Percentiles rank a stretch among this genome's conserved stretches.
phyloP scores from a whole-genome alignment of 2,113 vertebrate genomes.

The Phrynocephalus versicolor region DNA sequence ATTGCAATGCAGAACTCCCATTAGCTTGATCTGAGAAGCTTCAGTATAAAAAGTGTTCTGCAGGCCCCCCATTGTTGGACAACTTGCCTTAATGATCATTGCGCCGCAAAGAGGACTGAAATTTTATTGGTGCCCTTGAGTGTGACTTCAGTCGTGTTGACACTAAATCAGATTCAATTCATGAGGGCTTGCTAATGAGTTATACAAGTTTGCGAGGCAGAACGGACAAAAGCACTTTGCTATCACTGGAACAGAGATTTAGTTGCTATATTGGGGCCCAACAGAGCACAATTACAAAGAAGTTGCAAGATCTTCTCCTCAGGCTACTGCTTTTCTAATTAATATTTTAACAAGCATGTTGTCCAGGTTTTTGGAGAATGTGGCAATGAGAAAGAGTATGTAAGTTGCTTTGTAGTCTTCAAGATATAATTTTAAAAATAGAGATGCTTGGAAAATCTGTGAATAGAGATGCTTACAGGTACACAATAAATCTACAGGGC shows the following conservation, averaged over 20 bases:
- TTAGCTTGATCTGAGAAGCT: conserved; percentile 62
- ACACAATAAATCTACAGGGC: background rate
- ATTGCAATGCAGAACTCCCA: conserved; percentile 53
- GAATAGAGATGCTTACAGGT: background rate
- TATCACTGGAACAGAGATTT: conserved; percentile 45
- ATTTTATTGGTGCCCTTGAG: conserved; percentile 69
- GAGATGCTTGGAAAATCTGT: conserved; percentile 4
- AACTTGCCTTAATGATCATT: conserved; percentile 69
- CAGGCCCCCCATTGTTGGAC: conserved; percentile 65
- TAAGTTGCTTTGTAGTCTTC: conserved; percentile 67
- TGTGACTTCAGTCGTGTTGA: conserved; percentile 72
- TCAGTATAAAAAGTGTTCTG: conserved; percentile 66
- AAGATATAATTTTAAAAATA: conserved; percentile 65
- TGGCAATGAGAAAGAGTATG: conserved; percentile 40
- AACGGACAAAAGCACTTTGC: conserved; percentile 68
- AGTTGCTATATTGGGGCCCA: conserved; percentile 46
- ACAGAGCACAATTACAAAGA: conserved; percentile 51
- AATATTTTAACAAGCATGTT: conserved; percentile 64
- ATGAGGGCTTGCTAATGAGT: conserved; percentile 74
- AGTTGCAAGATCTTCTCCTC: conserved; percentile 60
- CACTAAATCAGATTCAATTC: conserved; percentile 83
- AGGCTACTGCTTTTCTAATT: conserved; percentile 67
- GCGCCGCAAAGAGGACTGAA: conserved; percentile 57
- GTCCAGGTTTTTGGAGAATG: conserved; percentile 34
- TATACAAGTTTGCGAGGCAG: conserved; percentile 65